These are phyloP conservation scores for Elgonia sp. DNA, from an alignment of 2,888 invertebrate species.

Conservation along the genomic window DNA sequence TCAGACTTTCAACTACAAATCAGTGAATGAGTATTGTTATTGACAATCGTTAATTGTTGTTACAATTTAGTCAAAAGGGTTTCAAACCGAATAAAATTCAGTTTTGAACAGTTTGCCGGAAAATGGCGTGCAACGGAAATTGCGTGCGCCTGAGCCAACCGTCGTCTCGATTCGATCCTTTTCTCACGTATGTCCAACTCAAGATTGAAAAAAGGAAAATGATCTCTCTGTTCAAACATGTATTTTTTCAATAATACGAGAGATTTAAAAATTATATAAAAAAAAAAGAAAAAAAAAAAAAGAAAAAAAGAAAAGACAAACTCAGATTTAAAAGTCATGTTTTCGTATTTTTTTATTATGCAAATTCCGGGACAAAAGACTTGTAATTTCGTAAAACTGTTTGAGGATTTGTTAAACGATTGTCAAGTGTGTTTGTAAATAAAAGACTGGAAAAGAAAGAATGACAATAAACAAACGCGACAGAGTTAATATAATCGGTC, in stretches of 20 bases:
- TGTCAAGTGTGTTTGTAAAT: conserved; percentile 35
- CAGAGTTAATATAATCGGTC: conserved; percentile 55
- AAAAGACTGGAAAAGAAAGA: conserved; percentile 12
- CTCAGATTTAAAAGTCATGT: background rate
- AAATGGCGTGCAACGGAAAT: conserved; percentile 69
- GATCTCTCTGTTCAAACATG: background rate
- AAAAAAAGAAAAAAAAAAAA: background rate
- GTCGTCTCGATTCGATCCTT: background rate
- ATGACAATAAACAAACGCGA: conserved; percentile 19
- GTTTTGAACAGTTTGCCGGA: conserved; percentile 53
- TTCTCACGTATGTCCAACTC: background rate
- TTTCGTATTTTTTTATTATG: background rate
- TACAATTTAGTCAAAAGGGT: background rate
- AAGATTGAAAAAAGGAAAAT: too few relatives aligned
- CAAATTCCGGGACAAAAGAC: background rate
- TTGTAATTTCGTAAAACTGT: background rate
- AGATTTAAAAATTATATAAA: too few relatives aligned
- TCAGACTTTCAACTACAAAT: too few relatives aligned
- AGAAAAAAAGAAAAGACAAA: background rate
- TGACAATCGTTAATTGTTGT: background rate
- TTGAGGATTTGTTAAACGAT: conserved; percentile 16
- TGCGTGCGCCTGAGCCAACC: conserved; percentile 34
- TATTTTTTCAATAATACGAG: background rate
- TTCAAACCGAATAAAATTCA: conserved; percentile 22
- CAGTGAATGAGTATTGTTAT: too few relatives aligned